phyloP scores from a whole-genome alignment of 2,113 vertebrate species.

The Clinocottus analis region DNA sequence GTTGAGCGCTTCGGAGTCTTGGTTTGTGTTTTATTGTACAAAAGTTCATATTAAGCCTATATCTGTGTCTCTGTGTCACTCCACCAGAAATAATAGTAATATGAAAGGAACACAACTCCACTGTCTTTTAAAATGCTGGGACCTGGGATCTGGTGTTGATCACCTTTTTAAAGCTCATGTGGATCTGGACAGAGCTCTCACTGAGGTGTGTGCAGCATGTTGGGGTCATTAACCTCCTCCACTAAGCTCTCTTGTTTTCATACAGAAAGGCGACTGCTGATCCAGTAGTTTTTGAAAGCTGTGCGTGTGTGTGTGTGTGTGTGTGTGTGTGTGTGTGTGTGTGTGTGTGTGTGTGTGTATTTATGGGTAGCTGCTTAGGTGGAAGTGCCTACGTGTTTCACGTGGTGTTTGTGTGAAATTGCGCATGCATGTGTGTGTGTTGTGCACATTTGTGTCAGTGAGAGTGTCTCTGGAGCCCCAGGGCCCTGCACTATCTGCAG shows the following conservation, averaged over 20 bases:
- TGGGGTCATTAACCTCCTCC: constrained; percentile 65
- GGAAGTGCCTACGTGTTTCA: constrained; percentile 42
- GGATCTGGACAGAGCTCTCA: constrained; percentile 3
- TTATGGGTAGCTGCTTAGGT: background rate
- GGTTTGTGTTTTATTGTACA: background rate
- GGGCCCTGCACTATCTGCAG: background rate
- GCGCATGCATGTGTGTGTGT: constrained; percentile 62
- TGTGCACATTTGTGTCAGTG: constrained; percentile 44
- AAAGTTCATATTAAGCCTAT: background rate
- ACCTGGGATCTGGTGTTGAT: constrained; percentile 12
- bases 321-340: background rate
- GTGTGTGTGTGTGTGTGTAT: background rate
- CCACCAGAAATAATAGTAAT: background rate
- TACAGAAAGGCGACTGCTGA: constrained; percentile 78
- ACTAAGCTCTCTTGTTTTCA: constrained; percentile 73
- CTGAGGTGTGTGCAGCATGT: constrained; percentile 40
- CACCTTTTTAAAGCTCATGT: background rate
- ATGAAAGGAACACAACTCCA: background rate
- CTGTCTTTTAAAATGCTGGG: background rate
- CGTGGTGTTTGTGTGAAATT: constrained; percentile 56
- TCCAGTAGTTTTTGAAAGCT: constrained; percentile 65
- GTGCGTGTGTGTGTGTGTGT: background rate
- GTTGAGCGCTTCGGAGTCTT: too few species aligned
- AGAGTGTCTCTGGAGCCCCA: constrained; percentile 37
- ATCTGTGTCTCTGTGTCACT: background rate